Percentiles rank a stretch among this genome's conserved stretches.
Evolutionary conservation across 2,113 vertebrate genomes (phyloP).

Genomic region (Poeciliopsis retropinna): DNA sequence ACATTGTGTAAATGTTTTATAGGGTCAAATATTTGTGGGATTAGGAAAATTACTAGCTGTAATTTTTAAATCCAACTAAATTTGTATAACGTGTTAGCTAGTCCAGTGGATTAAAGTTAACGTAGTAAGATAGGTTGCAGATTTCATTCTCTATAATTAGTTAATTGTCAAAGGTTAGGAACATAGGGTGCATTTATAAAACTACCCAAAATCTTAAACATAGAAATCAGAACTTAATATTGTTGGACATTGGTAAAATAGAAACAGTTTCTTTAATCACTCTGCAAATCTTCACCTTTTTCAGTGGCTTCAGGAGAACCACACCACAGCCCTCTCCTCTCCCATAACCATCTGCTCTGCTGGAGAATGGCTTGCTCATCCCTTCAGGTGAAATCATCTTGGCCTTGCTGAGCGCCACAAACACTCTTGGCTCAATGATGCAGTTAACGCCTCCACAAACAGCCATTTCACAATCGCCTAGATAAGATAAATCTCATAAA

Average conservation of each 20-base stretch:
- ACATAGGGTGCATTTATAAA: no score
- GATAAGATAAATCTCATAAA: constrained; percentile 6
- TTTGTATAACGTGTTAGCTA: no score
- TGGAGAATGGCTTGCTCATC: constrained; percentile 87
- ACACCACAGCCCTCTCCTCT: constrained; percentile 90
- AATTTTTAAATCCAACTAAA: no score
- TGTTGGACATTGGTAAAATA: no score
- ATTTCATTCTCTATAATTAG: no score
- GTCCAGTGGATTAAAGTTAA: no score
- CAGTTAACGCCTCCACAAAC: constrained; percentile 86
- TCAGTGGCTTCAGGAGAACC: constrained; percentile 83
- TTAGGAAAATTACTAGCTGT: neutral
- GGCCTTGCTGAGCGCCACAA: constrained; percentile 87
- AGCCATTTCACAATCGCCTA: constrained; percentile 90
- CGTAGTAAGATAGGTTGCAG: no score
- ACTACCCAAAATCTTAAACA: no score
- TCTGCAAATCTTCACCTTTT: constrained; percentile 72
- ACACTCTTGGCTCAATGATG: constrained; percentile 82
- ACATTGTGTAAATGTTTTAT: neutral
- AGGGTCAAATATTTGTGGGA: neutral
- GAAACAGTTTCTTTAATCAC: neutral
- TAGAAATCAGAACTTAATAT: no score
- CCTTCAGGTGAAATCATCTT: constrained; percentile 88
- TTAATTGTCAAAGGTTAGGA: no score
- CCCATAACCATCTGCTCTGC: constrained; percentile 85